Base-by-base conservation (phyloP, 2,888 invertebrate genomes). In the Cylindroiulus punctatus region DNA sequence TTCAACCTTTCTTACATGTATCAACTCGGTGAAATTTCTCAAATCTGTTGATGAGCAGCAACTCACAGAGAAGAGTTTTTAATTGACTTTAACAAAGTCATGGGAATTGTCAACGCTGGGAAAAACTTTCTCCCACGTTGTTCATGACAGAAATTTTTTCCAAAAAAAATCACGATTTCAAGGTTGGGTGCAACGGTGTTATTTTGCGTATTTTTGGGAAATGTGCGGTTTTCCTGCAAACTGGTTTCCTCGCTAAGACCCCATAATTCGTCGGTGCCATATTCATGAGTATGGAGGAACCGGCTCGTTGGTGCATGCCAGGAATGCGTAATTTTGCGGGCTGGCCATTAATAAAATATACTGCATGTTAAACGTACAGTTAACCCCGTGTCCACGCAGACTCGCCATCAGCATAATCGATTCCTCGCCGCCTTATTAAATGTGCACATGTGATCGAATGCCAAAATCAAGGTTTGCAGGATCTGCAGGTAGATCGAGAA, bases 351-450 rank as follows among this genome's bases (percentile, higher is more conserved):
- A 65, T 65, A 22, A 26, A 65, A 26, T 65, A 2, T 10, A 65
- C 65, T 65, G 65, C 65, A 26, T 26, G 26, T 26, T 65, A 65
- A 65, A 10, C 65, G 65, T 26, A 10, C 26, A 7, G 57, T 57
- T 57, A 57, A 57, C 57, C 57, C 19, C 5, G n/a, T 57, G 65
- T 65, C 26, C 7, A 65, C 26, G 8, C 26, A 26, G 65, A 26
- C 57, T 57, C 26, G 26, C 65, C 65, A 65, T 26, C 5, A n/a
- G 65, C 65, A 65, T 65, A 65, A 57, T 57, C 57, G 57, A 57
- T 57, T 57, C 57, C 19, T 57, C n/a, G n/a, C 22, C 57, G 47
- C 14, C 36, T 47, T 47, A 47, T 10, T 47, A 10, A 47, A 47
- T 47, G 47, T 12, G 1, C 3, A 17, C 3, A 47, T 47, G 47